phyloP scores from a whole-genome alignment of 2,888 invertebrate genomes.

The Eudemis profundana region DNA sequence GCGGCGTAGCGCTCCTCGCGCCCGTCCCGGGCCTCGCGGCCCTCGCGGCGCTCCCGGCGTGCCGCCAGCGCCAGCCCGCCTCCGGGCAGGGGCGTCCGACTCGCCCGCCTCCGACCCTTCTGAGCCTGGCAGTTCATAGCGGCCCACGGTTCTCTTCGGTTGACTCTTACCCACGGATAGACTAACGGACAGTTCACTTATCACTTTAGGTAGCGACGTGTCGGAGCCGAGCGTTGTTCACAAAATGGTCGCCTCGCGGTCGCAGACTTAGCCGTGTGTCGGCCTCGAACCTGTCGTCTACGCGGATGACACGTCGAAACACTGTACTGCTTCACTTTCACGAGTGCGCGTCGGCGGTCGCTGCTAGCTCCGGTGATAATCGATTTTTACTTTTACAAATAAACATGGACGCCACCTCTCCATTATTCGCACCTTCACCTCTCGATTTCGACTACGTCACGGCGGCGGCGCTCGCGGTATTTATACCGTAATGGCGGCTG shows the following conservation, averaged over 20 bases:
- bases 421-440: slow-evolving; percentile 82
- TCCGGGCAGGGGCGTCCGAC: slow-evolving; percentile 60
- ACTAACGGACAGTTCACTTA: slow-evolving; percentile 64
- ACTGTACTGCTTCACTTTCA: slow-evolving; percentile 79
- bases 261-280: slow-evolving; percentile 61
- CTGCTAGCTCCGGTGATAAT: slow-evolving; percentile 83
- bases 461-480: slow-evolving; percentile 69
- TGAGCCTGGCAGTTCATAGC: slow-evolving; percentile 66
- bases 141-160: slow-evolving; percentile 48
- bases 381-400: slow-evolving; percentile 76
- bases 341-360: slow-evolving; percentile 77
- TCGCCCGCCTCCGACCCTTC: slow-evolving; percentile 63
- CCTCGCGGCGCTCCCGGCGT: slow-evolving; percentile 54
- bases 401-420: slow-evolving; percentile 81
- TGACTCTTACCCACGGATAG: slow-evolving; percentile 50
- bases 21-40: slow-evolving; percentile 38
- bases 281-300: slow-evolving; percentile 81
- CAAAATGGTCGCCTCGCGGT: slow-evolving; percentile 75
- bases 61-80: slow-evolving; percentile 51
- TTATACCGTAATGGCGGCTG: slow-evolving; percentile 77
- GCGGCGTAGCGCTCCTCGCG: slow-evolving; percentile 86
- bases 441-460: slow-evolving; percentile 83
- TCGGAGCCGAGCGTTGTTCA: slow-evolving; percentile 67
- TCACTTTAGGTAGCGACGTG: slow-evolving; percentile 65
- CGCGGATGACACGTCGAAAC: slow-evolving; percentile 83